Base-by-base conservation (phyloP, 2,113 vertebrate genomes). In the Pteronura brasiliensis region DNA sequence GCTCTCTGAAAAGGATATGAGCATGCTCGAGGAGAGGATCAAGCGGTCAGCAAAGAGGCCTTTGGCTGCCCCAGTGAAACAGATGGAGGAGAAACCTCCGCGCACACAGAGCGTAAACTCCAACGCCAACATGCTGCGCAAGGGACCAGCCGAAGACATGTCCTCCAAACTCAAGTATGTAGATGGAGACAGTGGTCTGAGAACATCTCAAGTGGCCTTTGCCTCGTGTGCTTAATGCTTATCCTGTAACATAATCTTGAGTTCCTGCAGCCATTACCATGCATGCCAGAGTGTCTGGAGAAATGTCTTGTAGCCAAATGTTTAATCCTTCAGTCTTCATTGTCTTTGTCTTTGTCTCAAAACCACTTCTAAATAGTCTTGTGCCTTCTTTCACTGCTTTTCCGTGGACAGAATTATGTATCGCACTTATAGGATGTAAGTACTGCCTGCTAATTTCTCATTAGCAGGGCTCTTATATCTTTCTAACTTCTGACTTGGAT, bases 401-500 rank as follows among this genome's bases (percentile, higher is more conserved):
- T 99, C 99, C 98, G 98, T 98, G 99, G 99, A 99, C 99, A 99
- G 99, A 99, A 99, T 99, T 99, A 99, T 99, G 99, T 99, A 99
- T 99, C 99, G 99, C 99, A 99, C 99, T 98, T 99, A 99, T 99
- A 99, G 99, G 99, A 99, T 99, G 99, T 99, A 99, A 99, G 99
- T 99, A 99, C 99, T 98, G 98, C 98, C 98, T 98, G 97, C 98
- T 98, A 98, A 99, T 98, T 98, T 97, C 98, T 99, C 98, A 97
- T 98, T 98, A 98, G 99, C 98, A 98, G 97, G 98, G 97, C 98
- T 98, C 93, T 98, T 98, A 63, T 97, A 74, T 98, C 96, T 98
- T 98, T 97, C 87, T 97, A 61, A 0, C 98, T 98, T 98, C 96
- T 98, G 47, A 97, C 83, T 90, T 97, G 84, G 97, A 95, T 98